phyloP scores from a whole-genome alignment of 1,140 invertebrate genomes.

The Drosophila prosaltans region DNA sequence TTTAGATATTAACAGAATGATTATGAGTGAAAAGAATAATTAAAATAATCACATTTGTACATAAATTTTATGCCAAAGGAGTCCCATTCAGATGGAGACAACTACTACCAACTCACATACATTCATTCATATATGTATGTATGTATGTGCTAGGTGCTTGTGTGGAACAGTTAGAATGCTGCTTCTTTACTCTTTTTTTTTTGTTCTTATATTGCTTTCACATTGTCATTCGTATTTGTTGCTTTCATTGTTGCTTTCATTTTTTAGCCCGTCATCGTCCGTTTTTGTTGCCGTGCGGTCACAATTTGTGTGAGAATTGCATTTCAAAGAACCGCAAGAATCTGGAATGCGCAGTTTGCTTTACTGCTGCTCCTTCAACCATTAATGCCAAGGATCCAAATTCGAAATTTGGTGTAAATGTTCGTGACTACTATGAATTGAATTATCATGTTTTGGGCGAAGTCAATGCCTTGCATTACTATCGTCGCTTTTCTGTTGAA shows the following conservation, averaged over 20 bases:
- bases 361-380: conserved; percentile 29
- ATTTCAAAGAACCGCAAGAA: conserved; percentile 41
- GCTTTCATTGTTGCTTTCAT: too few species aligned
- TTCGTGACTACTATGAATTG: conserved; percentile 59
- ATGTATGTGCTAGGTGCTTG: not conserved
- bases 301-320: conserved; percentile 71
- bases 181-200: not conserved
- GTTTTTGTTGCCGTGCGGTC: conserved; percentile 64
- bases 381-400: conserved; percentile 32
- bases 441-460: conserved; percentile 68
- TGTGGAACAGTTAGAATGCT: not conserved
- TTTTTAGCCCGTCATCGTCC: conserved; percentile 47
- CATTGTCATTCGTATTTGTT: not conserved
- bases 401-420: conserved; percentile 12
- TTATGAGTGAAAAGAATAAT: not conserved
- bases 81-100: not conserved
- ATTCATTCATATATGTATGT: not conserved
- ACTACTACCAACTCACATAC: conserved; percentile 1
- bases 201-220: not conserved
- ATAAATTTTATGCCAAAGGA: not conserved
- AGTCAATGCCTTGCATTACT: conserved; percentile 24
- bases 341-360: conserved; percentile 58
- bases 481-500: conserved; percentile 22
- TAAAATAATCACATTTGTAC: not conserved
- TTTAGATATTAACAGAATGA: too few species aligned